Base-by-base conservation (phyloP, 2,113 vertebrate genomes). In the Seriola aureovittata region DNA sequence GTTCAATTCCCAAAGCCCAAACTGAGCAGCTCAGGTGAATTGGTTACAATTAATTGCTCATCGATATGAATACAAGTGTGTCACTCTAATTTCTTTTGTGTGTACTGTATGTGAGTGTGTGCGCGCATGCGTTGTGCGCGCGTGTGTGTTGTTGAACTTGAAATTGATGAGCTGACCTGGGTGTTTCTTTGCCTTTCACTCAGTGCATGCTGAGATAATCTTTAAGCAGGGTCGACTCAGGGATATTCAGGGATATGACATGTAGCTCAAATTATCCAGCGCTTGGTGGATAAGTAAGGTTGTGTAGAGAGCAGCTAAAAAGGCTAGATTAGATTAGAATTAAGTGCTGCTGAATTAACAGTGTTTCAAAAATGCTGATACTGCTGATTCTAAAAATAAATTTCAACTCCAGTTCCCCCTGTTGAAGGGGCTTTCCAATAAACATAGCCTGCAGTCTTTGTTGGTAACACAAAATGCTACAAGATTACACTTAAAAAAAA, bases 321-420 rank as follows among this genome's bases (percentile, higher is more conserved):
- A 42, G 54, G 4, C 52, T 71, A 4, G 9, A 82, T 50, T 19
- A 68, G 36, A 85, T 62, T n/a, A 36, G 25, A 67, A 58, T n/a
- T 3, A 80, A 72, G 58, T 80, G 67, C 7, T 59, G 48, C 48
- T 42, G 42, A 82, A 81, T 75, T 60, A 72, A 68, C 42, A 64
- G 34, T 63, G 58, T 58, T 70, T 64, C 11, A 50, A 59, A 83
- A 66, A 23, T 69, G 75, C 55, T 57, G n/a, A 23, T 32, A 19
- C 64, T 34, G 68, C 73, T 36, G 17, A 38, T 68, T 63, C 48
- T 60, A 55, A 66, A 66, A 78, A 64, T 69, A 78, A 0, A 69
- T 73, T 25, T 46, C 8, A 79, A 60, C 65, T 71, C n/a, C 40
- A 34, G 16, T 42, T 67, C 52, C 52, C 21, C 8, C 21, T 10